Evolutionary conservation across 1,140 invertebrate genomes (phyloP).

Genomic region (Brachionus sp.): DNA sequence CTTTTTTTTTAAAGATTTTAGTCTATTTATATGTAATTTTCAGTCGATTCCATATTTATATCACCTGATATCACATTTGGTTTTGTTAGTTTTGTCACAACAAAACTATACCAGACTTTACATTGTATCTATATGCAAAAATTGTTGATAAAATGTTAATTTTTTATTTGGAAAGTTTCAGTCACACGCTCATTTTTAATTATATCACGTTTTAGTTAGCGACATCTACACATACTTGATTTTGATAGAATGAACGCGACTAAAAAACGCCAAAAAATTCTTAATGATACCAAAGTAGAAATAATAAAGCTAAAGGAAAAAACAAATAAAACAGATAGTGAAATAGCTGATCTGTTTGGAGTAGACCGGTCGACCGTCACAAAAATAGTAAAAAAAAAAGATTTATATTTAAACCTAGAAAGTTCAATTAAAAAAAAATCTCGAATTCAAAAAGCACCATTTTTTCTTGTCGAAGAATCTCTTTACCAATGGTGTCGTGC

Average conservation of each 20-base stretch:
- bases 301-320: not conserved
- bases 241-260: not conserved
- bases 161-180: not conserved
- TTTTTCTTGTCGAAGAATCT: not conserved
- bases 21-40: no score
- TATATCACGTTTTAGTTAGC: not conserved
- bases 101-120: not conserved
- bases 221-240: not conserved
- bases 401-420: conserved; percentile 17
- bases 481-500: conserved; percentile 19
- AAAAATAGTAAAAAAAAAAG: conserved; percentile 23
- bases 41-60: not conserved
- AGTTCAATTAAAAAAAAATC: conserved; percentile 4
- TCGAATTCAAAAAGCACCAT: not conserved
- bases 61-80: not conserved
- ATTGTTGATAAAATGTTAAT: not conserved
- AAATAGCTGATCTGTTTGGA: conserved; percentile 4
- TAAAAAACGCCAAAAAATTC: conserved; percentile 21
- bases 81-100: conserved; percentile 11
- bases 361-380: conserved; percentile 11
- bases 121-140: not conserved
- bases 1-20: not conserved
- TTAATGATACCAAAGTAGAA: conserved; percentile 16
- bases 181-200: not conserved
- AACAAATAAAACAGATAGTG: conserved; percentile 9